Conservation (phyloP, 2,888 invertebrate genomes). For the Pollenia griseotomentosa region DNA sequence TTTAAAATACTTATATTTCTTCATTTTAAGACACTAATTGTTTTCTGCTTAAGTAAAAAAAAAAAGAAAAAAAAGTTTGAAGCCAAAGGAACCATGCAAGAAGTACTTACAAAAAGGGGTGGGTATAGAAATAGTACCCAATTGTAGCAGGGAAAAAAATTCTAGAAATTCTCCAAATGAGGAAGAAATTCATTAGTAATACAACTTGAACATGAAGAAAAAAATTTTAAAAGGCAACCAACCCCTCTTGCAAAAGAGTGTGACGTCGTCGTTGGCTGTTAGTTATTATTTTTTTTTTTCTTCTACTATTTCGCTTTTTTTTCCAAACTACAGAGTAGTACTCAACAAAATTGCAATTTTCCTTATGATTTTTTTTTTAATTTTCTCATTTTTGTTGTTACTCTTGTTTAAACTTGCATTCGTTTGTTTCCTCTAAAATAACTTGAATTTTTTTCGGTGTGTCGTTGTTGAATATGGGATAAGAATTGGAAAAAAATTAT, state of each 20-base stretch:
- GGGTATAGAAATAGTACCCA: conserved; percentile 2
- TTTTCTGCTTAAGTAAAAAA: conserved; percentile 58
- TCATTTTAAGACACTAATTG: conserved; percentile 69
- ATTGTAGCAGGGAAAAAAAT: conserved; percentile 11
- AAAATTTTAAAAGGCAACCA: conserved; percentile 60
- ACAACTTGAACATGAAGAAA: conserved; percentile 66
- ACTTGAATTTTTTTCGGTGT: conserved; percentile 45
- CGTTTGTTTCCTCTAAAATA: conserved; percentile 70
- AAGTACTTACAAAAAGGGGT: neutral
- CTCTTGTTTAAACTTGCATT: conserved; percentile 64
- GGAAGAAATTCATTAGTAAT: conserved; percentile 72
- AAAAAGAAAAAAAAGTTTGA: neutral
- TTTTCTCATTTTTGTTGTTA: conserved; percentile 52
- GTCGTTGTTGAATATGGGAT: conserved; percentile 46
- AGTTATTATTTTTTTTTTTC: conserved; percentile 6
- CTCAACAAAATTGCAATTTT: conserved; percentile 74
- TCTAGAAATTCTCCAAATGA: conserved; percentile 54
- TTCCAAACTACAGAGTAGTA: conserved; percentile 44
- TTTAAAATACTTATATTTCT: conserved; percentile 52
- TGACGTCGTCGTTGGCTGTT: conserved; percentile 36
- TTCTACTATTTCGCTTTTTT: conserved; percentile 11
- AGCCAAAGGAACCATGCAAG: conserved; percentile 3
- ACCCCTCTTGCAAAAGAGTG: conserved; percentile 36
- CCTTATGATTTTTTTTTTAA: conserved; percentile 52
- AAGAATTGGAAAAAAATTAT: conserved; percentile 20